Conservation (phyloP, 2,113 vertebrate genomes). For the Erythrocercus mccallii region DNA sequence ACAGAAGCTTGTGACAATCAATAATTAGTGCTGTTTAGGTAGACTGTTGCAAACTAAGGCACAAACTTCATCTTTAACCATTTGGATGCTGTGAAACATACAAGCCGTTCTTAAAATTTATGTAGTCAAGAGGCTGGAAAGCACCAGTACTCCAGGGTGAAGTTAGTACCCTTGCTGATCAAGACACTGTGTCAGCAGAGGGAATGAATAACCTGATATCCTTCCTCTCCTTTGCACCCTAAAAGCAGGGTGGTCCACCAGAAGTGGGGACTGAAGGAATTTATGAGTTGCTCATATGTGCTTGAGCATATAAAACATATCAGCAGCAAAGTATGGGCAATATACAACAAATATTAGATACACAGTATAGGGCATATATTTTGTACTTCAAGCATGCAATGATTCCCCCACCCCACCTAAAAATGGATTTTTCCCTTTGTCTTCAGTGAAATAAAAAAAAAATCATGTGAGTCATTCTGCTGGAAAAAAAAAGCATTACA, state of each 20-base stretch:
- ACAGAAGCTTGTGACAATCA: background rate
- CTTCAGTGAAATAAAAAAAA: slow-evolving; percentile 10
- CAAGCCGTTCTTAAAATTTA: background rate
- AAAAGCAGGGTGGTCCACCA: background rate
- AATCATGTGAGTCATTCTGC: slow-evolving; percentile 5
- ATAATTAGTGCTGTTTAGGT: background rate
- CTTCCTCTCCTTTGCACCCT: background rate
- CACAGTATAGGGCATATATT: background rate
- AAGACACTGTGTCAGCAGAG: background rate
- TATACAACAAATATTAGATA: background rate
- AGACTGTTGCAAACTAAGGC: background rate
- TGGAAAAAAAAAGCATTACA: slow-evolving; percentile 27
- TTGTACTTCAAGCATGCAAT: slow-evolving; percentile 15
- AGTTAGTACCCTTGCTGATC: background rate
- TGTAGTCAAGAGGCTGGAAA: background rate
- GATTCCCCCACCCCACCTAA: background rate
- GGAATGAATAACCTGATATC: background rate
- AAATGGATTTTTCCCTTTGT: background rate
- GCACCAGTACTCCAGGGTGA: background rate
- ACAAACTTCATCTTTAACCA: background rate
- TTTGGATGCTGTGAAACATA: slow-evolving; percentile 7
- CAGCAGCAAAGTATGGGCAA: background rate
- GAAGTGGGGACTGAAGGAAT: background rate
- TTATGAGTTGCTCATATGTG: background rate
- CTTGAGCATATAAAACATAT: background rate